Evolutionary conservation across 2,113 vertebrate species (phyloP), one percentile per base, ranked within the genome.

Genomic region (Solea senegalensis): DNA sequence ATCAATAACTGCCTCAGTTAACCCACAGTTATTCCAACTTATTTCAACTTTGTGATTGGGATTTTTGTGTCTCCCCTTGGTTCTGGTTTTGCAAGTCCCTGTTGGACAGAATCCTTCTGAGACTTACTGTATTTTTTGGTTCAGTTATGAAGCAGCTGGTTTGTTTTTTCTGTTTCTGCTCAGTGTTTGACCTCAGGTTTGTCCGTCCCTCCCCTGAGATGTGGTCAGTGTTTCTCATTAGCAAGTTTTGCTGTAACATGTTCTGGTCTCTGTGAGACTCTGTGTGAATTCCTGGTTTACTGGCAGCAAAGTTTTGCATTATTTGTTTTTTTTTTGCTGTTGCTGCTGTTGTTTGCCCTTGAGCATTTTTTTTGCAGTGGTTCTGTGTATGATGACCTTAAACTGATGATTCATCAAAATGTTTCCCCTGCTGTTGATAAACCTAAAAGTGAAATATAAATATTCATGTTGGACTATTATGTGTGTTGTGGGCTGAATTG

Each of bases 1-100:
- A 74, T 82, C 61, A 72, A 60, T 79, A 74, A 46, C 13, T 80
- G 58, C 60, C 34, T 34, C 34, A 34, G 34, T 34, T 16, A 53
- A 43, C 26, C 60, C 14, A 43, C 28, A 21, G 28, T 66, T 26
- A 53, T 69, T 61, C 8, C n/a, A 58, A 7, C 49, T 49, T 56
- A 12, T 55, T 54, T 62, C 26, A 55, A 41, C 34, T 21, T 44
- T 76, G 11, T 58, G 34, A 16, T 43, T 12, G 8, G 58, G 34
- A n/a, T 43, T 26, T 16, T 45, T 45, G 5, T 39, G 11, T 12
- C 45, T 58, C 61, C 15, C 48, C 41, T 16, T 5, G 12, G 1
- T 3, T 13, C 21, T 40, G 16, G 16, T 39, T 41, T 55, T 34
- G 34, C 48, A 69, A 5, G 21, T 4, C 12, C 21, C 2, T 12